Evolutionary conservation across 2,888 invertebrate genomes (phyloP).

Genomic region (Dorcus hopei): DNA sequence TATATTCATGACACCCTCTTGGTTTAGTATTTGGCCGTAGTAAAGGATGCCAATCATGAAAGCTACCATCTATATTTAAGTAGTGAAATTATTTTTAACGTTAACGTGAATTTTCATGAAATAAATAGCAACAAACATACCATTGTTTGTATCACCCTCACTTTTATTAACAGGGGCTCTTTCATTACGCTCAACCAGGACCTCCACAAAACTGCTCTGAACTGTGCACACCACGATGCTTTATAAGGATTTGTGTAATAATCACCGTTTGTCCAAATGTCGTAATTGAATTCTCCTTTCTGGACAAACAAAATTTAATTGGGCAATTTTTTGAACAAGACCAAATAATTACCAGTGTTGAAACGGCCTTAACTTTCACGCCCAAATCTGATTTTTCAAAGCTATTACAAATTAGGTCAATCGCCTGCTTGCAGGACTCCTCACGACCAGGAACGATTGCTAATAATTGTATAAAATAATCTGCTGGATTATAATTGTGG

Average conservation of each 20-base stretch:
- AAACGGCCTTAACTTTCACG: conserved; percentile 57
- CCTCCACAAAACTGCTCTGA: conserved; percentile 84
- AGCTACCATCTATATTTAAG: conserved; percentile 72
- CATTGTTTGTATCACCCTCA: conserved; percentile 82
- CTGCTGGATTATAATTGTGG: conserved; percentile 89
- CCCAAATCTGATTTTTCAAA: conserved; percentile 67
- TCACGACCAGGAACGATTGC: conserved; percentile 85
- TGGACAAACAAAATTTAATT: conserved; percentile 17
- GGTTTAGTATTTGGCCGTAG: conserved; percentile 74
- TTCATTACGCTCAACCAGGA: conserved; percentile 86
- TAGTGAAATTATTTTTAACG: background rate
- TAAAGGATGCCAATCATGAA: conserved; percentile 86
- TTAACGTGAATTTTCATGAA: background rate
- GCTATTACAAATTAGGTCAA: conserved; percentile 75
- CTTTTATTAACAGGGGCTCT: conserved; percentile 87
- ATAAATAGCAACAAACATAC: conserved; percentile 56
- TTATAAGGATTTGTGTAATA: conserved; percentile 60
- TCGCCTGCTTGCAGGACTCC: conserved; percentile 71
- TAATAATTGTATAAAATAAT: conserved; percentile 86
- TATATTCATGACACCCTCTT: conserved; percentile 90
- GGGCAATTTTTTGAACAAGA: background rate
- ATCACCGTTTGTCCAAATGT: conserved; percentile 36
- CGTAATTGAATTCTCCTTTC: conserved; percentile 32
- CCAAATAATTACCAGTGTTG: conserved; percentile 40
- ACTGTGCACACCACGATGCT: conserved; percentile 85